A percentile compares a stretch with the other conserved stretches of the same genome.
These are phyloP conservation scores for Leucophenga montana DNA, from an alignment of 2,888 invertebrate species.

Conservation along the genomic window DNA sequence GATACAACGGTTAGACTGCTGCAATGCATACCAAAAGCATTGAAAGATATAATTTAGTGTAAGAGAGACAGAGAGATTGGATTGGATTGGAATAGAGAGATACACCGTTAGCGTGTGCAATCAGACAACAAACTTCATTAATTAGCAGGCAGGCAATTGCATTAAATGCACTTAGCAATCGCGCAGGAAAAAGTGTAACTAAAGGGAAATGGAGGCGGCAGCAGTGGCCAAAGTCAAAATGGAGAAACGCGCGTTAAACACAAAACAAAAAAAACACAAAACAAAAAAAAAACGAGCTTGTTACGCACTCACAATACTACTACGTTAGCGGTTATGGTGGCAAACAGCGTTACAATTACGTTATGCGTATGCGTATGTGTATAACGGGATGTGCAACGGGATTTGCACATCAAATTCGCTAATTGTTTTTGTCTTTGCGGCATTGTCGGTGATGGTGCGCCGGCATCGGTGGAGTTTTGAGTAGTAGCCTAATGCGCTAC, in stretches of 20 bases:
- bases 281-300: not conserved
- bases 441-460: not conserved
- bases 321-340: constrained; percentile 1
- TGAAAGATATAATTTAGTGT: too few relatives aligned
- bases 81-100: too few relatives aligned
- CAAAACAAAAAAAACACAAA: constrained; percentile 1
- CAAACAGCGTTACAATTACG: not conserved
- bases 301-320: not conserved
- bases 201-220: too few relatives aligned
- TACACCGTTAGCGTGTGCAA: not conserved
- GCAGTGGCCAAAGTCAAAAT: constrained; percentile 7
- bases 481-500: not conserved
- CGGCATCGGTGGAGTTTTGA: not conserved
- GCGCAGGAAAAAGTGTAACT: not conserved
- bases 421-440: constrained; percentile 60
- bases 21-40: not conserved
- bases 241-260: not conserved
- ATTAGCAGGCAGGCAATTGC: constrained; percentile 23
- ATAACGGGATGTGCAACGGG: constrained; percentile 21
- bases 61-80: too few relatives aligned
- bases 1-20: not conserved
- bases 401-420: constrained; percentile 65
- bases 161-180: not conserved
- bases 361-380: not conserved
- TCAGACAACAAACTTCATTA: constrained; percentile 24